phyloP scores from a whole-genome alignment of 92 coral and sea anemone genomes.

The Diadumene lineata region DNA sequence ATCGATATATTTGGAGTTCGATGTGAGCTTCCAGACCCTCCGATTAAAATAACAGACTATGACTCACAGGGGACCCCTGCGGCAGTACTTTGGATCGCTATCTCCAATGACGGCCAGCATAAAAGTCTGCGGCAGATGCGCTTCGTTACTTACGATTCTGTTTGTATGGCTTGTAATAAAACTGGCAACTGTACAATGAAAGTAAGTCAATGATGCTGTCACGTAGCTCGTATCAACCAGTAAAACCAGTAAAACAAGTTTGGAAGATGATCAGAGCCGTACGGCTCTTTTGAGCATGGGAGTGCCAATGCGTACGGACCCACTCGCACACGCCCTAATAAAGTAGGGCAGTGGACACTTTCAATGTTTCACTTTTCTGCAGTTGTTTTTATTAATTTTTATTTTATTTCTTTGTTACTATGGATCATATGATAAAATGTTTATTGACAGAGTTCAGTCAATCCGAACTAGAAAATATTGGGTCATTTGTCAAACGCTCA shows the following conservation, averaged over 20 bases:
- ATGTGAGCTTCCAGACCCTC: conserved; percentile 58
- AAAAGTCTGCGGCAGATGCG: conserved; percentile 27
- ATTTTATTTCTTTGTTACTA: too few relatives aligned
- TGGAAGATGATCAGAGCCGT: not conserved
- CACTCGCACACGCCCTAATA: too few relatives aligned
- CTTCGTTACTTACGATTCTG: conserved; percentile 57
- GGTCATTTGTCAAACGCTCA: too few relatives aligned
- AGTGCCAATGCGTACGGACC: too few relatives aligned
- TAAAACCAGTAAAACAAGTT: not conserved
- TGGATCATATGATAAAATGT: too few relatives aligned
- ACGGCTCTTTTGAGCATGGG: not conserved
- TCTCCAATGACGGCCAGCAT: conserved; percentile 48
- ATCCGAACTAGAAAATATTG: too few relatives aligned
- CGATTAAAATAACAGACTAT: conserved; percentile 45
- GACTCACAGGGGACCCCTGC: conserved; percentile 44
- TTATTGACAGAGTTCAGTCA: too few relatives aligned
- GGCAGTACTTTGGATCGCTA: conserved; percentile 49
- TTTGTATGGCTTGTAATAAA: conserved; percentile 52
- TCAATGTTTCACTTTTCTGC: not conserved
- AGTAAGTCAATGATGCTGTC: conserved; percentile 14
- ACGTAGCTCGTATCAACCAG: not conserved
- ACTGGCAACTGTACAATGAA: conserved; percentile 40
- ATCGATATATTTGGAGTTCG: conserved; percentile 48
- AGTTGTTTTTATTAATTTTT: not conserved
- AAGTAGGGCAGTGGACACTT: too few relatives aligned